phyloP scores from a whole-genome alignment of 2,797 vertebrate genomes.

The Periophthalmus magnuspinnatus region DNA sequence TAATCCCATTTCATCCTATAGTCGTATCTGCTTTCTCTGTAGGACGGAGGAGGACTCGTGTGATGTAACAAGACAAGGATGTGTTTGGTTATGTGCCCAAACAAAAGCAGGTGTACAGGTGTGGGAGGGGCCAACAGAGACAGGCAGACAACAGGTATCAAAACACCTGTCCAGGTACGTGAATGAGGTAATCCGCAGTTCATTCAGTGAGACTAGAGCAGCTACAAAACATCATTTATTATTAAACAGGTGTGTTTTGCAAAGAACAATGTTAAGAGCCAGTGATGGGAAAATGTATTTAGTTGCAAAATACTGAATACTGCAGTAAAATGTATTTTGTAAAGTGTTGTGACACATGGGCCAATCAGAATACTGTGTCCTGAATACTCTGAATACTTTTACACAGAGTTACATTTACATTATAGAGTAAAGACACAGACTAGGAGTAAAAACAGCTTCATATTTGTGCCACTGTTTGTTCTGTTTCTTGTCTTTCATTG shows the following conservation, averaged over 20 bases:
- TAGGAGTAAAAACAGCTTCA: no score
- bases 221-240: constrained; percentile 4
- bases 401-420: no score
- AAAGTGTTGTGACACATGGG: no score
- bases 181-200: neutral
- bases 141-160: neutral
- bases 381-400: no score
- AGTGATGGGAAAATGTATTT: no score
- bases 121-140: neutral
- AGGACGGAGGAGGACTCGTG: no score
- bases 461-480: no score
- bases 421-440: no score
- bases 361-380: no score
- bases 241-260: constrained; percentile 4
- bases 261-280: constrained; percentile 7
- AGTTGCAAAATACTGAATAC: no score
- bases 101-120: neutral
- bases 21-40: constrained; percentile 4
- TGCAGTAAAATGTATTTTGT: no score
- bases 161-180: neutral
- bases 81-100: neutral
- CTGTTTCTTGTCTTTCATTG: no score
- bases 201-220: neutral
- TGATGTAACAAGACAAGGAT: neutral
- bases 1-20: neutral